Base-by-base conservation (phyloP, 2,113 vertebrate species). In the Trogon surrucura region DNA sequence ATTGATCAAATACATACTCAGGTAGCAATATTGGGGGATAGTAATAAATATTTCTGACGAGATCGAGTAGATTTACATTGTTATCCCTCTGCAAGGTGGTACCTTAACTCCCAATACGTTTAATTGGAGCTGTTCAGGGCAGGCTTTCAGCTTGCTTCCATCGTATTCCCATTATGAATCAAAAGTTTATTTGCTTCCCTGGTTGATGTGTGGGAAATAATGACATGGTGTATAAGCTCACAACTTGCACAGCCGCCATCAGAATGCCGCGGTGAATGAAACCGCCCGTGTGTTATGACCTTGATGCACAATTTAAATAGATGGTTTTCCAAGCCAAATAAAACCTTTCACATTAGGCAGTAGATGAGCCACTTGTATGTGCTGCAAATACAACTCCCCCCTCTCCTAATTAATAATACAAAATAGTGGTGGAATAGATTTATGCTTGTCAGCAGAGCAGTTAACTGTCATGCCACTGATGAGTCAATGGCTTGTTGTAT, bases 401-500 rank as follows among this genome's bases (percentile, higher is more conserved):
- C 36, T 91, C 57, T 80, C 53, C 78, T 97, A 97, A 97, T 97
- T 97, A 97, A 97, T 92, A 95, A 80, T 17, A 95, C 29, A 89
- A 91, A 97, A 58, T 85, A 93, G 82, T 70, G 61, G 61, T 91
- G 91, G 89, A 75, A 73, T 70, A 93, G 97, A 97, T 97, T 97
- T 95, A 96, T 97, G 95, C 85, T 79, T 94, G 95, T 96, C 96
- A 97, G 93, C 93, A 96, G 91, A 95, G 97, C 88, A 77, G 92
- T 97, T 96, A 96, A 29, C 87, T 93, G 92, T 93, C 93, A 73
- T 81, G 88, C 85, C 85, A 70, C 95, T 92, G 95, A 95, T 97
- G 93, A 97, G 85, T 95, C 97, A 97, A 97, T 96, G 96, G 89
- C 95, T 97, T 97, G 94, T 97, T 97, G 92, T 90, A 91, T 89